These are phyloP conservation scores for Erebia palarica DNA, from an alignment of 2,888 invertebrate species.

Conservation along the genomic window DNA sequence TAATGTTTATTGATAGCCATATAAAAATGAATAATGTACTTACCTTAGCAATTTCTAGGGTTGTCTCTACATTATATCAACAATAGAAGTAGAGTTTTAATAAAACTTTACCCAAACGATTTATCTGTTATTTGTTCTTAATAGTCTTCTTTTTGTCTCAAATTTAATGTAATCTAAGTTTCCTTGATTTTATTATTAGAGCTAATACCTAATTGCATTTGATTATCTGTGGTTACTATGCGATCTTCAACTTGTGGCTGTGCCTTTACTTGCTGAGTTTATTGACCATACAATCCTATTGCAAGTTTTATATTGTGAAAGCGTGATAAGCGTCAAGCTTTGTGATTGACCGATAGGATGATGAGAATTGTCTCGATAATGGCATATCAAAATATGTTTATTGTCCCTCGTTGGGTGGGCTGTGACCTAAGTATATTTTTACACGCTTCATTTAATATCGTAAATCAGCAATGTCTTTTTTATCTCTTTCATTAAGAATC, in stretches of 20 bases:
- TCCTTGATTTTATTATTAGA: constrained; percentile 5
- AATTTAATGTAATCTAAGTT: neutral
- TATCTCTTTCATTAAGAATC: too few species aligned
- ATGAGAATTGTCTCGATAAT: neutral
- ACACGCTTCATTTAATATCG: too few species aligned
- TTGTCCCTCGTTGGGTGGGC: neutral
- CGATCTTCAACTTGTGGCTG: neutral
- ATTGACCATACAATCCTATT: neutral
- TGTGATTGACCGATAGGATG: constrained; percentile 1
- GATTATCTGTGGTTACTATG: neutral
- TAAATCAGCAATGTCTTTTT: too few species aligned
- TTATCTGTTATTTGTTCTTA: too few species aligned
- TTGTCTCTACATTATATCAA: neutral
- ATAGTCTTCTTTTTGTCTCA: neutral
- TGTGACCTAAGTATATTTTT: neutral
- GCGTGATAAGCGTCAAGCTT: neutral
- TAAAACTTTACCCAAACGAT: neutral
- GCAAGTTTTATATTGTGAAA: neutral
- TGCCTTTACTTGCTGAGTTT: neutral
- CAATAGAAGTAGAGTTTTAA: too few species aligned
- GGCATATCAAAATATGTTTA: neutral
- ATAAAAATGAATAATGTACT: neutral
- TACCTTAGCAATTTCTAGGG: neutral
- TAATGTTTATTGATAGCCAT: neutral
- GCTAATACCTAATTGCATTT: constrained; percentile 5